Evolutionary conservation across 1,140 invertebrate species (phyloP), one percentile per base, ranked within the genome.

Genomic region (Brachionus rubens): DNA sequence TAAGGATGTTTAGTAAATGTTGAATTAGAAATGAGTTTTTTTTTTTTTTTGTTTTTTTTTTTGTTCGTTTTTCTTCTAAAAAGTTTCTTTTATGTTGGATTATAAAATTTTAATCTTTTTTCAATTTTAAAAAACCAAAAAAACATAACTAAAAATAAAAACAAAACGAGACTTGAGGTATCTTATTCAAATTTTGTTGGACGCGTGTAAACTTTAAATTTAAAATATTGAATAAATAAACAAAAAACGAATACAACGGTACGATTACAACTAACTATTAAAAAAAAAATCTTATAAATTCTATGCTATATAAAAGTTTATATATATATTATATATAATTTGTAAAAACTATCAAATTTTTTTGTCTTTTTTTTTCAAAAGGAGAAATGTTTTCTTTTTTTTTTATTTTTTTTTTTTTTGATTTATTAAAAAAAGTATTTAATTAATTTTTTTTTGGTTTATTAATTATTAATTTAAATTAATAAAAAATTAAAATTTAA

Each of bases 381-480:
- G 33, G 54, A 59, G 54, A 59, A 59, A 59, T 59, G 54, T 59
- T 59, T 30, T 33, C 33, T 59, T 59, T 33, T 59, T 26, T 56
- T 59, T 16, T 59, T 59, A 30, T 33, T 59, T n/a, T 59, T 33
- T 59, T 30, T 36, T 36, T 36, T 36, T 36, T 9, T 5, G 3
- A 36, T 36, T 36, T 36, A 36, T 36, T 5, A 36, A 36, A 36
- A 59, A 59, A 59, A 59, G 54, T 59, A 59, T 59, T 59, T 59
- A 59, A 59, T 59, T 59, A 30, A 59, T 59, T 59, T 59, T 33
- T 59, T 59, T 30, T 33, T 30, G 26, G 30, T 59, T 59, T 36
- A 5, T 36, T 36, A 36, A 59, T 59, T 59, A 59, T 59, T 59
- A 59, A 59, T 59, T 59, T 59, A 59, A 59, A 59, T 59, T 59